A percentile compares a stretch with the other conserved stretches of the same genome.
phyloP scores from a whole-genome alignment of 2,888 invertebrate species.

The Erebia palarica region DNA sequence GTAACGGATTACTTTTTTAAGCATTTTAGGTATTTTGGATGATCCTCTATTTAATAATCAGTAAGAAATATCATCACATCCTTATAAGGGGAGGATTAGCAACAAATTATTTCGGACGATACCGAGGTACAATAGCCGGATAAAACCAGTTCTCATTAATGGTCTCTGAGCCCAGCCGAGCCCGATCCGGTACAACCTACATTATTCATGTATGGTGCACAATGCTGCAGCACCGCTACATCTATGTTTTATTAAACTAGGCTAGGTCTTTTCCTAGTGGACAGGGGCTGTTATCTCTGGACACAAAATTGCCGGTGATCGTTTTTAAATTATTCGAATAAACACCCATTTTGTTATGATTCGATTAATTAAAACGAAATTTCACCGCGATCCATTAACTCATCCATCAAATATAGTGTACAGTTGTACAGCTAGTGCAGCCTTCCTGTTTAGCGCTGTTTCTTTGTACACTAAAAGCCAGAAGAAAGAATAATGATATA shows the following conservation, averaged over 20 bases:
- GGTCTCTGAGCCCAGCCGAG: constrained; percentile 63
- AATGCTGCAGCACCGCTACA: constrained; percentile 73
- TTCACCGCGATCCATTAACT: no score
- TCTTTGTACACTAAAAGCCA: no score
- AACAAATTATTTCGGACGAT: constrained; percentile 75
- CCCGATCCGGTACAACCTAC: constrained; percentile 64
- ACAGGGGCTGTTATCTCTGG: not conserved
- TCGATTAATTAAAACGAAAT: not conserved
- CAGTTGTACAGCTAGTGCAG: no score
- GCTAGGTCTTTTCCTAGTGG: constrained; percentile 37
- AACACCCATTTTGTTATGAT: not conserved
- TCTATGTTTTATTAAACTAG: constrained; percentile 41
- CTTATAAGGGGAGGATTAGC: constrained; percentile 71
- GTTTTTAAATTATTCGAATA: not conserved
- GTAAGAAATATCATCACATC: no score
- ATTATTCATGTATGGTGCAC: constrained; percentile 75
- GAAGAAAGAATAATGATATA: no score
- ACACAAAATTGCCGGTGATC: not conserved
- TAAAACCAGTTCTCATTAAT: constrained; percentile 76
- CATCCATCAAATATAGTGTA: no score
- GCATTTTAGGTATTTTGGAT: no score
- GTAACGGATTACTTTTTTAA: no score
- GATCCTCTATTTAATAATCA: no score
- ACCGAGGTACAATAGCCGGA: constrained; percentile 66
- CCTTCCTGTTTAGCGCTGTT: no score